Conservation (phyloP, 2,113 vertebrate species). For the Caretta caretta region DNA sequence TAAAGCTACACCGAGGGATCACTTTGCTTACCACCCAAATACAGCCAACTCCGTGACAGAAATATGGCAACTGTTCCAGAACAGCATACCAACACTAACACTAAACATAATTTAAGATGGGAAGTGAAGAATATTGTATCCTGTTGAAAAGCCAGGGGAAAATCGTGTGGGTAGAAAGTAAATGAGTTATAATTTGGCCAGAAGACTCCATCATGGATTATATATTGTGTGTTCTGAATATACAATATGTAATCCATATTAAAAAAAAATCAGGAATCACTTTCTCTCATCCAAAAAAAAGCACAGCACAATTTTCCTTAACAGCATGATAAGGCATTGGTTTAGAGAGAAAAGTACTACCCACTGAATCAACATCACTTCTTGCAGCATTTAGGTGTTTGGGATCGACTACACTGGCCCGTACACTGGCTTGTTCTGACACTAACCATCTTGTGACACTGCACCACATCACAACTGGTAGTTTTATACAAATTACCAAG, state of each 20-base stretch:
- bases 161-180: background rate
- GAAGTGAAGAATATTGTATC: accelerated
- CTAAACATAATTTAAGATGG: background rate
- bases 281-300: background rate
- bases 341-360: background rate
- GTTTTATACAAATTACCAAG: background rate
- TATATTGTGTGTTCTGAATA: background rate
- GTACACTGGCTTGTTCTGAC: background rate
- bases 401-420: background rate
- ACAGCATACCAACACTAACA: background rate
- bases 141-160: accelerated
- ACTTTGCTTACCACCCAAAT: background rate
- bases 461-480: background rate
- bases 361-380: background rate
- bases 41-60: background rate
- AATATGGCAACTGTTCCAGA: background rate
- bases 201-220: background rate
- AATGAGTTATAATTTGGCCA: accelerated
- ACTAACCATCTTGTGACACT: background rate
- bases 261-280: background rate
- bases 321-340: accelerated
- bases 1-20: accelerated
- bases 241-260: background rate
- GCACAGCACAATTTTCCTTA: background rate
- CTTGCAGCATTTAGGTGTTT: accelerated